phyloP scores from a whole-genome alignment of 1,140 invertebrate genomes.

The Luehdorfia chinensis region DNA sequence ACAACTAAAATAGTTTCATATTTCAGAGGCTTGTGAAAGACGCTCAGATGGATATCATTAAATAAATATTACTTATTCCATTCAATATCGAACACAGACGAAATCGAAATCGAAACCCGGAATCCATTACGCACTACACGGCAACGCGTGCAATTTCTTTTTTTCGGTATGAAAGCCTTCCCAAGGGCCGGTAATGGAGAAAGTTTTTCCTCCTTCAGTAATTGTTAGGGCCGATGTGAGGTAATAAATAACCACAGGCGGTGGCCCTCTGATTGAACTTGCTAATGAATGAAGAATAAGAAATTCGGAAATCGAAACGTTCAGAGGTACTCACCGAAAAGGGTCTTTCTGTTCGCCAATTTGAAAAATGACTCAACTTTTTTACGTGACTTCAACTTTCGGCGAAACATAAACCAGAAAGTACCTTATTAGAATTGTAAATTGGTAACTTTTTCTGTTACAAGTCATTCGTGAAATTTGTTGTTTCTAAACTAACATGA shows the following conservation, averaged over 20 bases:
- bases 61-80: constrained; percentile 40
- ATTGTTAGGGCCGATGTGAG: constrained; percentile 69
- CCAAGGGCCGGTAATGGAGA: constrained; percentile 62
- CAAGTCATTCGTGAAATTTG: constrained; percentile 13
- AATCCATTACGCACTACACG: constrained; percentile 61
- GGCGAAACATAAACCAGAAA: constrained; percentile 9
- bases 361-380: constrained; percentile 47
- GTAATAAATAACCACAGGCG: constrained; percentile 71
- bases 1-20: not conserved
- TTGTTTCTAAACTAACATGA: no score
- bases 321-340: constrained; percentile 28
- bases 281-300: constrained; percentile 74
- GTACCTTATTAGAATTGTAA: constrained; percentile 17
- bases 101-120: constrained; percentile 56
- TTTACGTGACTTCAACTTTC: constrained; percentile 18
- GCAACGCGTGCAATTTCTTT: constrained; percentile 62
- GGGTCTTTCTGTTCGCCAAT: constrained; percentile 21
- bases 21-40: constrained; percentile 2
- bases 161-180: constrained; percentile 62
- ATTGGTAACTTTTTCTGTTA: constrained; percentile 11
- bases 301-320: constrained; percentile 65
- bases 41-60: constrained; percentile 26
- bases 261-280: constrained; percentile 69
- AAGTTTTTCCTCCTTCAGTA: constrained; percentile 70
- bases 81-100: constrained; percentile 38